phyloP scores from a whole-genome alignment of 2,113 vertebrate genomes.

The Pachycephala philippinensis region DNA sequence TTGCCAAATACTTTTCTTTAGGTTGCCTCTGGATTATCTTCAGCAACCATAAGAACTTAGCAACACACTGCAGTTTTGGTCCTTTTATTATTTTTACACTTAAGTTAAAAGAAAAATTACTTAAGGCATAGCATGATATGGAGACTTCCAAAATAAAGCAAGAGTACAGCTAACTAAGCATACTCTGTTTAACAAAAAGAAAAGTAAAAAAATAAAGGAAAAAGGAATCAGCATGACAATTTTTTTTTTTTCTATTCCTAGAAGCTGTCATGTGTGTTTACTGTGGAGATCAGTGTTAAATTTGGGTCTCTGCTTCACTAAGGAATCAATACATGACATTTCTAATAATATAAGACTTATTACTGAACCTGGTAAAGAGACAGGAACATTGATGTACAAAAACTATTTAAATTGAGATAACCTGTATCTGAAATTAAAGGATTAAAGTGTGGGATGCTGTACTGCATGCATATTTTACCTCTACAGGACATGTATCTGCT shows the following conservation, averaged over 20 bases:
- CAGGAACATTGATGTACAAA: background rate
- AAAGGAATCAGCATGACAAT: accelerated
- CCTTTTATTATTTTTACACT: background rate
- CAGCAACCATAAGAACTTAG: background rate
- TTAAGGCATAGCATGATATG: background rate
- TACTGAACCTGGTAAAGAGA: background rate
- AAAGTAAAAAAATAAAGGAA: background rate
- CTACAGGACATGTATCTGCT: background rate
- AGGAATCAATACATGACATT: background rate
- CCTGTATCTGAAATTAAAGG: background rate
- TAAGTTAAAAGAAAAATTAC: background rate
- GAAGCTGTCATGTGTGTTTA: background rate
- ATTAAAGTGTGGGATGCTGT: background rate
- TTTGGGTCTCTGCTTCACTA: background rate
- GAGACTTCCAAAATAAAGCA: background rate
- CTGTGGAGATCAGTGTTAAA: background rate
- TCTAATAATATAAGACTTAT: background rate
- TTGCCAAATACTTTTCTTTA: background rate
- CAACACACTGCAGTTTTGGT: background rate
- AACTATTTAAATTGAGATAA: background rate
- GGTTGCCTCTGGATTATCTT: background rate
- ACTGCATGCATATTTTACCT: background rate
- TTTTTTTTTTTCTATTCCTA: background rate
- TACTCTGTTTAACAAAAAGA: background rate
- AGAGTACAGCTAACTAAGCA: background rate